Conservation (phyloP, 2,888 invertebrate species). For the Buathra laborator region DNA sequence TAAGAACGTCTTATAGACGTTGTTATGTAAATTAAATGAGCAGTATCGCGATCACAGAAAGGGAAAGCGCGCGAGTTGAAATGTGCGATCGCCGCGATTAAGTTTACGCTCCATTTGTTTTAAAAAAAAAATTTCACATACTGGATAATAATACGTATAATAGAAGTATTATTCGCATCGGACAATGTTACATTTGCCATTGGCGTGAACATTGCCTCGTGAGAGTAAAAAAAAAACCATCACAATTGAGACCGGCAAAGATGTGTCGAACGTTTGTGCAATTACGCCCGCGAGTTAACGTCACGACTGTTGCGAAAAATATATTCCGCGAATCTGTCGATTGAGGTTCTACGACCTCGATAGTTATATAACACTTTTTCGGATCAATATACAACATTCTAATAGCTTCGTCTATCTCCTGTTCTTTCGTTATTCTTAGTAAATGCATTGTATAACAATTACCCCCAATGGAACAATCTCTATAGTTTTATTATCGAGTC, state of each 20-base stretch:
- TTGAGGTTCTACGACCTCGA: slow-evolving; percentile 39
- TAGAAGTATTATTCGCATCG: not conserved
- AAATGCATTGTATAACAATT: slow-evolving; percentile 1
- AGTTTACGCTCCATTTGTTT: slow-evolving; percentile 14
- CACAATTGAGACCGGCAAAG: slow-evolving; percentile 11
- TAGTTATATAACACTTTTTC: slow-evolving; percentile 39
- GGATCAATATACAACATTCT: slow-evolving; percentile 16
- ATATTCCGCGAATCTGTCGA: not conserved
- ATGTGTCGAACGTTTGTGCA: slow-evolving; percentile 21
- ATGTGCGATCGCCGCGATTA: slow-evolving; percentile 10
- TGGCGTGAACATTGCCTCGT: slow-evolving; percentile 13
- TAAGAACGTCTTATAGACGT: not conserved
- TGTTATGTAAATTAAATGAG: not conserved
- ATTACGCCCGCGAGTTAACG: slow-evolving; percentile 25
- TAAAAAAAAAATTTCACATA: slow-evolving; percentile 6
- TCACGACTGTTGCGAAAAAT: slow-evolving; percentile 32
- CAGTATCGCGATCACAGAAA: not conserved
- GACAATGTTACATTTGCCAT: slow-evolving; percentile 7
- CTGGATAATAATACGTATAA: not conserved
- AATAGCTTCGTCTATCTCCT: slow-evolving; percentile 1
- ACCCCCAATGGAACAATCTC: slow-evolving; percentile 11
- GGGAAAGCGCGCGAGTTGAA: slow-evolving; percentile 22
- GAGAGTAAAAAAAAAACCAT: slow-evolving; percentile 7
- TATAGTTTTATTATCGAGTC: slow-evolving; percentile 16
- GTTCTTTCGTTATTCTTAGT: slow-evolving; percentile 11